These are phyloP conservation scores for Epinotia nisella DNA, from an alignment of 2,888 invertebrate genomes.

Conservation along the genomic window DNA sequence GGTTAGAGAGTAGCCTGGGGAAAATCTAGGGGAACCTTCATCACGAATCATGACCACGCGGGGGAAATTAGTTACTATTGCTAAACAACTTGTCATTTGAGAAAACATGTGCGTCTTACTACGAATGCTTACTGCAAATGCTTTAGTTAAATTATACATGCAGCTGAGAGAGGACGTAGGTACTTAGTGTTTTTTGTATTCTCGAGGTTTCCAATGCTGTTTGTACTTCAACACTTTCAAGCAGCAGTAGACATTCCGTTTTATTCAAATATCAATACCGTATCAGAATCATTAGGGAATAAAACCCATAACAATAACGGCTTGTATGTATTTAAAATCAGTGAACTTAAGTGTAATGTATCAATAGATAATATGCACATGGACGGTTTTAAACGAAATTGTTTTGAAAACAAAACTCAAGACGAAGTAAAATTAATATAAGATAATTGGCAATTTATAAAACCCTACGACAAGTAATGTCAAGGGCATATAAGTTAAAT, in stretches of 20 bases:
- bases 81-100: background rate
- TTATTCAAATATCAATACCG: background rate
- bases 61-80: no score
- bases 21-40: no score
- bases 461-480: constrained; percentile 65
- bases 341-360: background rate
- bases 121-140: background rate
- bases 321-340: background rate
- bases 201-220: no score
- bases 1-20: no score
- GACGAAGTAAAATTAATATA: constrained; percentile 40
- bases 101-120: background rate
- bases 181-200: no score
- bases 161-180: background rate
- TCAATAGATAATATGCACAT: background rate
- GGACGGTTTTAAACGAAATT: background rate
- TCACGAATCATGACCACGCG: no score
- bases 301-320: background rate
- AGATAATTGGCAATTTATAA: constrained; percentile 50
- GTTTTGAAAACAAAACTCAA: constrained; percentile 45
- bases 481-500: constrained; percentile 71
- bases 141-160: background rate
- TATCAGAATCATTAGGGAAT: background rate
- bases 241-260: background rate
- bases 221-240: background rate